Evolutionary conservation across 2,888 invertebrate genomes (phyloP), one percentile per base, ranked within the genome.

Genomic region (Cepaea hortensis): DNA sequence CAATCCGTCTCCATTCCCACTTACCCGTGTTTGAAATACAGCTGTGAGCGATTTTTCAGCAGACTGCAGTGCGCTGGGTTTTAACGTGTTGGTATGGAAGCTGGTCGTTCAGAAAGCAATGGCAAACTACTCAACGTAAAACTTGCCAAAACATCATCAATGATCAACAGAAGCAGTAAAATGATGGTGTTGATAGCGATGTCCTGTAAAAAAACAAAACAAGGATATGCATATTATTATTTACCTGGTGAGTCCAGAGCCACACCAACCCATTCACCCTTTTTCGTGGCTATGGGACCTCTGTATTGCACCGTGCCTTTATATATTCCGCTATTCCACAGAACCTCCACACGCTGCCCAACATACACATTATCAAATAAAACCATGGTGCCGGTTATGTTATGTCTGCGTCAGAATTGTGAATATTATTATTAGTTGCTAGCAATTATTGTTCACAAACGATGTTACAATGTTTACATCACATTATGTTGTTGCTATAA

Each of bases 261-360:
- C 6, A 94, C 90, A 48, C 94, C 94, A 20, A 94, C 94, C 94
- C 94, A 94, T 81, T 94, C 94, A 20, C 94, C 94, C 15, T 90
- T 90, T 77, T 91, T 90, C 1, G 92, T 91, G 55, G 91, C 91
- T 7, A 94, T 83, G 5, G 90, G 85, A n/a, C 94, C 94, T 87
- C 94, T 94, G 89, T 92, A 94, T 70, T 89, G 90, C 35, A 94
- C 93, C 5, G 90, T 91, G 11, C 93, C 94, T 80, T 89, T 89
- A 80, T 90, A 89, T 23, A 93, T 91, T 9, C 91, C 90, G 83
- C 90, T 89, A 55, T 90, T 90, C 73, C 91, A 87, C 81, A 90
- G 90, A 35, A 94, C 93, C 84, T 94, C 94, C 2, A 93, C 94
- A 50, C 91, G 84, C 88, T 94, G 94, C 18, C 92, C 92, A 20